These are phyloP conservation scores for Leptocoma aspasia DNA, from an alignment of 2,113 vertebrate genomes.

Conservation along the genomic window DNA sequence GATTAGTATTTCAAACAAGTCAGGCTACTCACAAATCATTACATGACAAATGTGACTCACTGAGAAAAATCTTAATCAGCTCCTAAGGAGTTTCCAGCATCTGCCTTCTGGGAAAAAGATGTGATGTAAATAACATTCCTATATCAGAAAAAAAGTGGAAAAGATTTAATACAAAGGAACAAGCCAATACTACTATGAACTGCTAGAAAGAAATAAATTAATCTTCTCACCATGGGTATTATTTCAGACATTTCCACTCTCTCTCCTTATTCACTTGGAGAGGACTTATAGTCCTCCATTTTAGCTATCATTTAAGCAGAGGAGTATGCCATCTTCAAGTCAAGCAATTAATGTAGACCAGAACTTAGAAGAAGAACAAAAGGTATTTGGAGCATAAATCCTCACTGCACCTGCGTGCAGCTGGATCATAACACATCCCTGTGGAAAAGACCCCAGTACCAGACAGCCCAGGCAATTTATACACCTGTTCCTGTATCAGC, in stretches of 20 bases:
- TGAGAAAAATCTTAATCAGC: slow-evolving; percentile 42
- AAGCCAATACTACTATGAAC: neutral
- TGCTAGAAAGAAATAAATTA: neutral
- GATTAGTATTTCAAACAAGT: slow-evolving; percentile 34
- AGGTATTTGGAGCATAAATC: neutral
- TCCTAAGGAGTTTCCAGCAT: neutral
- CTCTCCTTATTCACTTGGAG: neutral
- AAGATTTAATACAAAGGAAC: neutral
- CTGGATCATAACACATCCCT: neutral
- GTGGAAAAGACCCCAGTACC: neutral
- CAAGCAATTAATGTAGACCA: neutral
- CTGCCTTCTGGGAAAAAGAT: neutral
- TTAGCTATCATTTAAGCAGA: neutral
- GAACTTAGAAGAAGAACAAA: neutral
- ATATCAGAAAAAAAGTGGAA: neutral
- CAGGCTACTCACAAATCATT: neutral
- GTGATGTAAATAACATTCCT: neutral
- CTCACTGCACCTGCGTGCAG: neutral
- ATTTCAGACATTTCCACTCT: neutral
- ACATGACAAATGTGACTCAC: neutral
- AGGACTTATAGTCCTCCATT: neutral
- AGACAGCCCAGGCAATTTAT: neutral
- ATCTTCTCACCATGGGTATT: neutral
- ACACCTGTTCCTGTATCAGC: neutral
- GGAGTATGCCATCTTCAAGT: neutral